Base-by-base conservation (phyloP, 2,113 vertebrate genomes). In the Amblyornis subalaris region DNA sequence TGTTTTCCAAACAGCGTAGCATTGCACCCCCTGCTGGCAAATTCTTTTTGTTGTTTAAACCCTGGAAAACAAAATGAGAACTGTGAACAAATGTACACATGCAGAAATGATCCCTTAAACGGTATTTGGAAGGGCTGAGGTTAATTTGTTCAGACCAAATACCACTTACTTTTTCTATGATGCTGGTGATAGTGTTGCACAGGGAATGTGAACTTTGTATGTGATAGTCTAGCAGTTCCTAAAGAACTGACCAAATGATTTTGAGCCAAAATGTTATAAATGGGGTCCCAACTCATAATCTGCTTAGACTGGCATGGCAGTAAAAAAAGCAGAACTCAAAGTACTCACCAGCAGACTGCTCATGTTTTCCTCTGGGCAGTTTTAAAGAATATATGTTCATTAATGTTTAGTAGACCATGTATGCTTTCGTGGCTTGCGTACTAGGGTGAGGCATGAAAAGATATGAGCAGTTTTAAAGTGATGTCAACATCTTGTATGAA, bases 41-140 rank as follows among this genome's bases (percentile, higher is more conserved):
- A 97, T 95, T 99, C 98, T 99, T 99, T 97, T 99, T 99, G 97
- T 98, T 99, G 98, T 99, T 99, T 95, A 99, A 97, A 89, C 99
- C 99, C 99, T 99, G 93, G 50, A 87, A 96, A 97, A 96, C 6
- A 44, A 89, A 88, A 69, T 0, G 0, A 67, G 51, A 80, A 53
- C 24, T 35, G 54, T 60, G 70, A 77, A 65, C 21, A 45, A 64
- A 73, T 6, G 8, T 2, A 61, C 20, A 21, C 18, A 10, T 4
- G 25, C 13, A 83, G 78, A 93, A 73, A 69, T 4, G 12, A 57
- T 40, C 24, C 11, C 25, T 44, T 19, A 62, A 53, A 48, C 2
- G 12, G 21, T 29, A 85, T 48, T 71, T 88, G 58, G 19, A 96
- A 93, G 65, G 14, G 28, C 50, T 45, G 58, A 78, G 8, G 33